Percentiles rank a stretch among this genome's conserved stretches.
Evolutionary conservation across 2,797 vertebrate species (phyloP).

Genomic region (Helicolenus hilgendorfi): DNA sequence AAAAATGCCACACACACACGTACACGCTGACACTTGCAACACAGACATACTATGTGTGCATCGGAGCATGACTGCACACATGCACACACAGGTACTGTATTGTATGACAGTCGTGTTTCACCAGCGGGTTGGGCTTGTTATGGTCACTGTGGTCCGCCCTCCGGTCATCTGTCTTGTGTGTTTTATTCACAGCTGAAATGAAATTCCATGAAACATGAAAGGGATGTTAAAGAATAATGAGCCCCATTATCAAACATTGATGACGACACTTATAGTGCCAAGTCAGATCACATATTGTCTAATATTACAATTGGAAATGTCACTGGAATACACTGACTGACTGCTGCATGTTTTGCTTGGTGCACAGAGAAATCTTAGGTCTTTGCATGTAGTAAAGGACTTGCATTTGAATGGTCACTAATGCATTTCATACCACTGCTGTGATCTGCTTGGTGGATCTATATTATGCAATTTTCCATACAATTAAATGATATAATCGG

Average conservation of each 20-base stretch:
- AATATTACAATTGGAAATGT: not conserved
- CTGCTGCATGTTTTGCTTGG: slow-evolving; percentile 84
- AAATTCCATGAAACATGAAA: slow-evolving; percentile 34
- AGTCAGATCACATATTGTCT: slow-evolving; percentile 46
- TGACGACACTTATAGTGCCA: slow-evolving; percentile 9
- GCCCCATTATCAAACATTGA: slow-evolving; percentile 10
- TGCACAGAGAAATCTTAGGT: slow-evolving; percentile 63
- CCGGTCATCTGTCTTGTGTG: slow-evolving; percentile 14
- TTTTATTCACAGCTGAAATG: slow-evolving; percentile 60
- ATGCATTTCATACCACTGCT: slow-evolving; percentile 42
- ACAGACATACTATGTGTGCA: not conserved
- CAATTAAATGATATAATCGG: slow-evolving; percentile 4
- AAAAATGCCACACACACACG: slow-evolving; percentile 17
- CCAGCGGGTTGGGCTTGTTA: slow-evolving; percentile 8
- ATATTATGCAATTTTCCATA: not conserved
- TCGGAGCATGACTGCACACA: slow-evolving; percentile 20
- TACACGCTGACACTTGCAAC: slow-evolving; percentile 28
- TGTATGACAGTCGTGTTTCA: slow-evolving; percentile 20
- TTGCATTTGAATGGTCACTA: slow-evolving; percentile 71
- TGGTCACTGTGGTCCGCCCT: slow-evolving; percentile 22
- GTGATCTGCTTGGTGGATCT: slow-evolving; percentile 46
- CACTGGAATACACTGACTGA: slow-evolving; percentile 23
- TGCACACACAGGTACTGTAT: slow-evolving; percentile 17
- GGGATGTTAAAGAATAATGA: slow-evolving; percentile 13
- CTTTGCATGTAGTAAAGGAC: slow-evolving; percentile 76